Base-by-base conservation (phyloP, 37 sponge, comb jelly and placozoan species). In the Axinella damicornis region DNA sequence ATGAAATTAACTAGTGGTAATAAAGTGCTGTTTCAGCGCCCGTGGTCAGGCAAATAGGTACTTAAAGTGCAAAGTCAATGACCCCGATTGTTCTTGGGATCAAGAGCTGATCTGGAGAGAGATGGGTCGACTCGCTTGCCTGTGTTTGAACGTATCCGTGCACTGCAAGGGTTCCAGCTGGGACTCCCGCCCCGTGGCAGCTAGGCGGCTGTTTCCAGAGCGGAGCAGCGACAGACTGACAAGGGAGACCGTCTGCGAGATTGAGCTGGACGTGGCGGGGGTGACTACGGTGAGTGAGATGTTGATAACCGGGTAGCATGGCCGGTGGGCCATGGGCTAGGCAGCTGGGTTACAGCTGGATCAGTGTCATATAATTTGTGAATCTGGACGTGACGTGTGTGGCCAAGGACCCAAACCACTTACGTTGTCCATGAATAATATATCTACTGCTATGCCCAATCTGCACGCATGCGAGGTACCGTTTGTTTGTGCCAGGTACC, bases 191-290 rank as follows among this genome's bases (percentile, higher is more conserved):
- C 40, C 73, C 27, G 52, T 81, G 1, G 30, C 32, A 5, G 41
- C 64, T 20, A 65, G 25, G 16, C 65, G 25, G 25, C 57, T 87
- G 5, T 56, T 85, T 30, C 73, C 88, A 24, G 80, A 78, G 5
- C 41, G 25, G 27, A 64, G 21, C 28, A 59, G 2, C 33, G 83
- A 76, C 11, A 22, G 22, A 20, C 24, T 73, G 20, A 32, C 22
- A 21, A 22, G 52, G 31, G 58, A 74, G 19, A 22, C 60, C 2
- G 58, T 91, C n/a, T 85, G 68, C 37, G 87, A 85, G 54, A 64
- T 86, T 0, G 61, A 67, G 5, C 63, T 91, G 33, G 92, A 91
- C 67, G 87, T 91, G 28, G 92, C 92, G 24, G 92, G 92, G 71
- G 71, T 86, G 17, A 18, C 75, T n/a, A 71, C 67, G 57, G 92